Base-by-base conservation (phyloP, 2,113 vertebrate species). In the Tonatia bakeri region DNA sequence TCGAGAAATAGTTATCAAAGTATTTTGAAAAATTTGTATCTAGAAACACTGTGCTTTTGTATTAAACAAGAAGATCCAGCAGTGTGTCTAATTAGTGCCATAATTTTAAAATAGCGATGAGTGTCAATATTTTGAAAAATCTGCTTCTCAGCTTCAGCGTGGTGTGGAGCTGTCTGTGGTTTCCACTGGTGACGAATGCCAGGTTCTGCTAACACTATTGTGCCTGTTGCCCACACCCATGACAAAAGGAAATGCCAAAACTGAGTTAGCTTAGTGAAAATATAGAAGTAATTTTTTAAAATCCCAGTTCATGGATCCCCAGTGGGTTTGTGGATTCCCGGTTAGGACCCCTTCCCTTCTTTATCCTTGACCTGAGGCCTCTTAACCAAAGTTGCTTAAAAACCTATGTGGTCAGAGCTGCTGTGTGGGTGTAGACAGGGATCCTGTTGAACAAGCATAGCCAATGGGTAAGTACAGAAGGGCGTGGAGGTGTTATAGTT, bases 401-500 rank as follows among this genome's bases (percentile, higher is more conserved):
- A 17, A 20, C 40, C 38, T 15, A 15, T 4, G 0, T 33, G 16
- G 10, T 90, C n/a, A 31, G 80, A 80, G 83, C 50, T 19, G n/a
- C 38, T 38, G 0, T 36, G 1, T 12, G 36, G 84, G 72, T 0
- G 0, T 4, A 9, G n/a, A 26, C 20, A 43, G 85, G 61, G 59
- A 33, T 50, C 19, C 24, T 54, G 7, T 10, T 19, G 54, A 86
- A 54, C 22, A 36, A 56, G 40, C 56, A 45, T 1, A 5, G 2
- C 6, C 20, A 31, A 3, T 65, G 15, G 14, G 15, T 14, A 36
- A 54, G 16, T 20, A 38, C 22, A 31, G 13, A n/a, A 28, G 75
- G 72, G 20, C 40, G 1, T 24, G 8, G 2, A 0, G 0, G 59
- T 14, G 4, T 19, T 47, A 11, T 10, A 9, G 6, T 26, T 15